A percentile compares a stretch with the other conserved stretches of the same genome.
phyloP scores from a whole-genome alignment of 2,797 vertebrate genomes.

The Ctenosaura bakeri region DNA sequence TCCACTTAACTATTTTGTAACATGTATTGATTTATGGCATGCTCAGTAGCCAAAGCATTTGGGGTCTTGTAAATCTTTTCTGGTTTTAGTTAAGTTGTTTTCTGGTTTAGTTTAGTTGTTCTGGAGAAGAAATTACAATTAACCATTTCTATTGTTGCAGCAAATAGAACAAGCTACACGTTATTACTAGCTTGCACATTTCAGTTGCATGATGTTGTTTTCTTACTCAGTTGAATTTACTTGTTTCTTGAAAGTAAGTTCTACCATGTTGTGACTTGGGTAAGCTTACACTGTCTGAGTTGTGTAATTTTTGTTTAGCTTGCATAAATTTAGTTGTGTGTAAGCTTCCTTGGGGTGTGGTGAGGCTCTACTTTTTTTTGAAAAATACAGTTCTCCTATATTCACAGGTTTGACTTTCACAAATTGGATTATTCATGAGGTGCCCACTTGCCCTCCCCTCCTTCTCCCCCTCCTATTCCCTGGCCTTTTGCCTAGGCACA shows the following conservation, averaged over 20 bases:
- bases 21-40: background rate
- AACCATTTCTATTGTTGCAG: background rate
- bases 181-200: background rate
- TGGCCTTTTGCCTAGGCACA: too few relatives aligned
- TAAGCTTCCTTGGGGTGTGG: background rate
- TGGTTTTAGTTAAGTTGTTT: background rate
- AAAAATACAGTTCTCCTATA: background rate
- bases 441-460: too few relatives aligned
- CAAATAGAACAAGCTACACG: background rate
- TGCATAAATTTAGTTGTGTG: background rate
- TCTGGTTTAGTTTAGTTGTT: background rate
- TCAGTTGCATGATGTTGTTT: background rate
- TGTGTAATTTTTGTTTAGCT: background rate
- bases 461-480: too few relatives aligned
- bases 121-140: background rate
- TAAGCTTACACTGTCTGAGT: background rate
- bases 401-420: too few relatives aligned
- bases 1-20: background rate
- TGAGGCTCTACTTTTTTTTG: background rate
- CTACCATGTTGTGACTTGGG: background rate
- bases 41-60: background rate
- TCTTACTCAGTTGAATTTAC: background rate
- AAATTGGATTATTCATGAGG: too few relatives aligned
- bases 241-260: slow-evolving; percentile 1
- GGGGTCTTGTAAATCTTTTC: background rate